These are phyloP conservation scores for Myrmophylax atrothorax DNA, from an alignment of 2,113 vertebrate species.

Conservation along the genomic window DNA sequence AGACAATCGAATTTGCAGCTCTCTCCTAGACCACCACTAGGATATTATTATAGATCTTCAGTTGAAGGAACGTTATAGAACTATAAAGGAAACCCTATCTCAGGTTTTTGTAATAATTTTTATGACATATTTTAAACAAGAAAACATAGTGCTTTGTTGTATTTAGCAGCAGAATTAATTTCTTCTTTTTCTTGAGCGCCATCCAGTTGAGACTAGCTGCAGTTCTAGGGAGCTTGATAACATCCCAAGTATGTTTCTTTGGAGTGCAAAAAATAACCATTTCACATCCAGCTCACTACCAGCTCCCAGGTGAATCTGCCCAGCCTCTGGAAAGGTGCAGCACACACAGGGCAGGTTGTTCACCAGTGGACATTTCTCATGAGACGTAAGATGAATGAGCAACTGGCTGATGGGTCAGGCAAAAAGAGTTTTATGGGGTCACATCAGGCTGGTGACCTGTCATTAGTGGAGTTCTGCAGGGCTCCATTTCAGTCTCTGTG, in stretches of 20 bases:
- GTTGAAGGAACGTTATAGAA: neutral
- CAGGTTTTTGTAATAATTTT: neutral
- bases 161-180: neutral
- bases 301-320: neutral
- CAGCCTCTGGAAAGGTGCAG: neutral
- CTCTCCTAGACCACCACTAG: neutral
- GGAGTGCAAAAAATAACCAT: neutral
- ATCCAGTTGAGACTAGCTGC: neutral
- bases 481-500: neutral
- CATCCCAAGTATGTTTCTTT: neutral
- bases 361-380: neutral
- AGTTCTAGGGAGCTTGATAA: neutral
- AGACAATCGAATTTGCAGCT: neutral
- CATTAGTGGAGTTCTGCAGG: neutral
- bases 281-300: neutral
- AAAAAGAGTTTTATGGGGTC: neutral
- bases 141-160: neutral
- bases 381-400: rapidly evolving
- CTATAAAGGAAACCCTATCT: neutral
- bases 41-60: neutral
- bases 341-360: neutral
- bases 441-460: neutral
- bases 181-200: neutral
- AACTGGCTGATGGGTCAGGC: neutral
- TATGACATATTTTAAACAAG: neutral